phyloP scores from a whole-genome alignment of 35 echinoderm and acorn worm species.

The Diadema setosum region DNA sequence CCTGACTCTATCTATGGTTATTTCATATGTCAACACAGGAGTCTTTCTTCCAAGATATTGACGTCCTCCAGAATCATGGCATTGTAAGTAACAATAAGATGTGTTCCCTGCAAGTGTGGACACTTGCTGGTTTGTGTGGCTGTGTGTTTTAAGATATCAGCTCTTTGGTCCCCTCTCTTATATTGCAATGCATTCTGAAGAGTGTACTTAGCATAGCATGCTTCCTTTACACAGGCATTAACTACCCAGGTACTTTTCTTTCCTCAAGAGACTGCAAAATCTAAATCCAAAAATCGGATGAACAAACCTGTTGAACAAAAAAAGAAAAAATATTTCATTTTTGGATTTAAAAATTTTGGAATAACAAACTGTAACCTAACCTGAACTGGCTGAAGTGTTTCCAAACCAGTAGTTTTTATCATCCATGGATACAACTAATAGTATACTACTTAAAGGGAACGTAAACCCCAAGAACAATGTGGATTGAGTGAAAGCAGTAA shows the following conservation, averaged over 20 bases:
- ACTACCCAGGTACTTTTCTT: background rate
- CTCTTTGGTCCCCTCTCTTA: background rate
- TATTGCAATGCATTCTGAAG: background rate
- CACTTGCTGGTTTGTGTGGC: background rate
- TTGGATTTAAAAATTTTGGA: too few species aligned
- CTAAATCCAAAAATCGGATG: too few species aligned
- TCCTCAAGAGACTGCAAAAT: background rate
- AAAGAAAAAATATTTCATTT: too few species aligned
- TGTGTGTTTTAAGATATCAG: background rate
- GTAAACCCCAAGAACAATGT: too few species aligned
- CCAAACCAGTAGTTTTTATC: too few species aligned
- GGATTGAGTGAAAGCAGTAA: too few species aligned
- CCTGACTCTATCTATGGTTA: background rate
- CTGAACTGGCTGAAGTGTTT: too few species aligned
- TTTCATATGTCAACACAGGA: slow-evolving; percentile 33
- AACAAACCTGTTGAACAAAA: too few species aligned
- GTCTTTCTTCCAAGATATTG: slow-evolving; percentile 99
- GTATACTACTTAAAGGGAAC: too few species aligned
- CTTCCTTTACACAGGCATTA: background rate
- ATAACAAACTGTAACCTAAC: too few species aligned
- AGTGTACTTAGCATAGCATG: background rate
- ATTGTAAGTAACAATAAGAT: slow-evolving; percentile 73
- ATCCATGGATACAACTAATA: too few species aligned
- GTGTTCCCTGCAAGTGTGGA: background rate
- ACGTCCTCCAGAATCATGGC: slow-evolving; percentile 94